Percentiles rank a stretch among this genome's conserved stretches.
Evolutionary conservation across 1,140 invertebrate species (phyloP).

Genomic region (Euwallacea similis): DNA sequence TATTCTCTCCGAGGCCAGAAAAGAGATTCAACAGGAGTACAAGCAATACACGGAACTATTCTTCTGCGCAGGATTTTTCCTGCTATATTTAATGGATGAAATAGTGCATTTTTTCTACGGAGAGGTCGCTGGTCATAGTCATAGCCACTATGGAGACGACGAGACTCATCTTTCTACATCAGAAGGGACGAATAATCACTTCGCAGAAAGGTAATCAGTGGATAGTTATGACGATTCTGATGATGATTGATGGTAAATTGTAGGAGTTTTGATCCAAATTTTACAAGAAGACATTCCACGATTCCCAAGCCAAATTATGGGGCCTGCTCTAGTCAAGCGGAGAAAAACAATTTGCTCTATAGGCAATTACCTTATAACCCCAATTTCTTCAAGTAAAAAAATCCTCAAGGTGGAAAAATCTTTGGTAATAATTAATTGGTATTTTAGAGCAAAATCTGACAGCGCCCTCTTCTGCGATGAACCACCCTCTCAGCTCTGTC

Average conservation of each 20-base stretch:
- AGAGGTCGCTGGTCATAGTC: constrained; percentile 43
- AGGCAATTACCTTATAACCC: constrained; percentile 43
- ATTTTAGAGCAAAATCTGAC: constrained; percentile 15
- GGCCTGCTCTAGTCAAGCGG: constrained; percentile 36
- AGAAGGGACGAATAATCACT: not conserved
- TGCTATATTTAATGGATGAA: constrained; percentile 80
- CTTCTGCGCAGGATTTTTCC: constrained; percentile 75
- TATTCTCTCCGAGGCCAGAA: constrained; percentile 76
- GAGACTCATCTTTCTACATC: not conserved
- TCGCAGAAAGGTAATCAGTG: constrained; percentile 4
- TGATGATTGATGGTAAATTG: not conserved
- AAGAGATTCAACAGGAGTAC: constrained; percentile 35
- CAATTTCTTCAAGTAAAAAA: constrained; percentile 27
- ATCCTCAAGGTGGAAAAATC: not conserved
- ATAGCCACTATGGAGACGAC: constrained; percentile 5
- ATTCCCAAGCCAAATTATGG: constrained; percentile 40
- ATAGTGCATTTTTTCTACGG: constrained; percentile 67
- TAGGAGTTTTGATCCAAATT: not conserved
- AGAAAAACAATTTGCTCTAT: constrained; percentile 45
- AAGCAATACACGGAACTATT: constrained; percentile 66
- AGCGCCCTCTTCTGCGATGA: constrained; percentile 48
- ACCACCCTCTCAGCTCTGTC: constrained; percentile 61
- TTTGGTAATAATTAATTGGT: not conserved
- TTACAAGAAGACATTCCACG: constrained; percentile 23
- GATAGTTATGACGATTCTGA: no score